Evolutionary conservation across 2,113 vertebrate species (phyloP), one percentile per base, ranked within the genome.

Genomic region (Callipepla californica): DNA sequence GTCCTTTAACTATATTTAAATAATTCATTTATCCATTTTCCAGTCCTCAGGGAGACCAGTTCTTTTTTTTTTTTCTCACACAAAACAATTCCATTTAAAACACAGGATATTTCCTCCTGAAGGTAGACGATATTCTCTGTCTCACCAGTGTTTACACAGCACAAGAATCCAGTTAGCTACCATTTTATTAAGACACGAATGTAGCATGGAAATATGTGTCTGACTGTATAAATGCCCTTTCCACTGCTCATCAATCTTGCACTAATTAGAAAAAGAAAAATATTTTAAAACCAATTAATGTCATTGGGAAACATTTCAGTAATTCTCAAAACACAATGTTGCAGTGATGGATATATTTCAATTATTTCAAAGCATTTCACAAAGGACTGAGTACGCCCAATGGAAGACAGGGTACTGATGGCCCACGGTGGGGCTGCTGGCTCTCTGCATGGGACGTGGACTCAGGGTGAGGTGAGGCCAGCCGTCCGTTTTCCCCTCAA

Each of bases 11-110:
- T 91, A 36, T 92, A 93, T 84, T 96, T 97, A 94, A 97, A 97
- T 97, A 94, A 96, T 97, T 94, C 66, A 96, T 96, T 80, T 88
- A 93, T 80, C 69, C 83, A 94, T 95, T 93, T 92, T 76, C 89
- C 62, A 89, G 50, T 80, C 85, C 79, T 93, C 6, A 1, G 83
- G 79, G 75, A 89, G 25, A 80, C 14, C 42, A 9, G 58, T 32
- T n/a, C 22, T 80, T 67, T 68, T 28, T 47, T 13, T 62, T 40
- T 80, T 57, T 53, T 53, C 87, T 66, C 11, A 75, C 40, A 86
- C 42, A 55, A 14, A 42, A 44, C 32, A 59, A 87, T 93, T 51
- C 53, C 55, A 58, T 83, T 90, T 84, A 81, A 85, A 86, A 86
- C 47, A 65, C 13, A 57, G 42, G 47, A 20, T 73, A 57, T 83